These are phyloP conservation scores for Heliornis fulica DNA, from an alignment of 2,113 vertebrate genomes.

Conservation along the genomic window DNA sequence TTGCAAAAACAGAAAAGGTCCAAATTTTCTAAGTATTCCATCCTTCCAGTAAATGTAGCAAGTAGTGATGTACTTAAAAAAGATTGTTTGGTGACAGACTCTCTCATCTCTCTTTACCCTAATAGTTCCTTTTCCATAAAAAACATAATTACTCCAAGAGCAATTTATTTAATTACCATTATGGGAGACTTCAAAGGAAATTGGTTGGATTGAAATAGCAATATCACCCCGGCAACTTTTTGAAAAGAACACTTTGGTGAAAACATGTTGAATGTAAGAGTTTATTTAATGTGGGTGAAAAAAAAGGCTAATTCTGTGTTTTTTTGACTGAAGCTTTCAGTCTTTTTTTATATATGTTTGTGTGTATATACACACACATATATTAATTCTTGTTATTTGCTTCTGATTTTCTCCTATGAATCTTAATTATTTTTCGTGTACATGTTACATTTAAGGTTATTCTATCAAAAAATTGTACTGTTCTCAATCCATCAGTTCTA, in stretches of 20 bases:
- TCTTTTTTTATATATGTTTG: neutral
- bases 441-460: neutral
- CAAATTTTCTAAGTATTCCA: neutral
- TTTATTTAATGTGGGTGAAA: neutral
- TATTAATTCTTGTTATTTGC: neutral
- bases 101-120: neutral
- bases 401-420: neutral
- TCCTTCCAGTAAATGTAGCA: neutral
- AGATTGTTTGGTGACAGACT: slow-evolving; percentile 22
- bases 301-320: neutral
- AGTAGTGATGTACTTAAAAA: neutral
- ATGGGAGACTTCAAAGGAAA: slow-evolving; percentile 34
- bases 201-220: slow-evolving; percentile 12
- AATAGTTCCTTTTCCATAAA: neutral
- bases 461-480: neutral
- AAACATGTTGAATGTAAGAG: neutral
- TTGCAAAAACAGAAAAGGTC: neutral
- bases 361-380: neutral
- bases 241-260: neutral
- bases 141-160: neutral
- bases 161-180: slow-evolving; percentile 48
- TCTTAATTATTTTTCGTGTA: neutral
- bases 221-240: neutral
- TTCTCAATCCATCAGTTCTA: neutral
- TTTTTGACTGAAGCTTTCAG: neutral